These are phyloP conservation scores for Taxidea taxus DNA, from an alignment of 2,113 vertebrate species.

Conservation along the genomic window DNA sequence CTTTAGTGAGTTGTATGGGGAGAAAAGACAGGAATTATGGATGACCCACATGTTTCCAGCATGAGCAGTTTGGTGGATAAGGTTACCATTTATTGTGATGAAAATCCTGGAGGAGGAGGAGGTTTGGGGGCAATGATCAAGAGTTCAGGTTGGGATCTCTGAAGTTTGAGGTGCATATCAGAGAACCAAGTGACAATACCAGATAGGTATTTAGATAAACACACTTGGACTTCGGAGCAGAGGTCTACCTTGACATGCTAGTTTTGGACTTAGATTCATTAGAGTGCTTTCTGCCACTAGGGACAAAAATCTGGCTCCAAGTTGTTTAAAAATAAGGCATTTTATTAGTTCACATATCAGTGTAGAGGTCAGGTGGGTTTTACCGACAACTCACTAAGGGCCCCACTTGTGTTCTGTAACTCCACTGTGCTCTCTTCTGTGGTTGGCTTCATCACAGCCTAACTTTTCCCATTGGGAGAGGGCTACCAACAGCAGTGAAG, in stretches of 20 bases:
- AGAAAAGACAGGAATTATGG: background rate
- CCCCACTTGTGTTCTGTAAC: background rate
- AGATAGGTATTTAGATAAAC: background rate
- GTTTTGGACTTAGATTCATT: background rate
- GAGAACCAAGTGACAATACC: background rate
- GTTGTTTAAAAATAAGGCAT: background rate
- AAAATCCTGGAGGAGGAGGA: background rate
- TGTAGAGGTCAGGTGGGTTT: background rate
- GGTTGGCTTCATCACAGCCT: background rate
- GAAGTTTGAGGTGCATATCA: background rate
- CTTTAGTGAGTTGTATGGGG: background rate
- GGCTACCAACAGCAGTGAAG: no score
- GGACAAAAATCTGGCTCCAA: background rate
- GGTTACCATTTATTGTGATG: background rate
- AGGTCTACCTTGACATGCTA: background rate
- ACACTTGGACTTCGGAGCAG: background rate
- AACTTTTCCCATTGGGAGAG: background rate
- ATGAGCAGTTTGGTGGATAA: background rate
- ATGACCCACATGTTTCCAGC: background rate
- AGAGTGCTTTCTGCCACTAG: background rate
- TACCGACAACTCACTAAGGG: background rate
- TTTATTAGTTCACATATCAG: background rate
- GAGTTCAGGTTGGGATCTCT: background rate
- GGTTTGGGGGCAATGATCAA: background rate
- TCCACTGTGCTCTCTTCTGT: fast-evolving